Percentiles rank a stretch among this genome's conserved stretches.
Evolutionary conservation across 2,113 vertebrate species (phyloP).

Genomic region (Perognathus longimembris): DNA sequence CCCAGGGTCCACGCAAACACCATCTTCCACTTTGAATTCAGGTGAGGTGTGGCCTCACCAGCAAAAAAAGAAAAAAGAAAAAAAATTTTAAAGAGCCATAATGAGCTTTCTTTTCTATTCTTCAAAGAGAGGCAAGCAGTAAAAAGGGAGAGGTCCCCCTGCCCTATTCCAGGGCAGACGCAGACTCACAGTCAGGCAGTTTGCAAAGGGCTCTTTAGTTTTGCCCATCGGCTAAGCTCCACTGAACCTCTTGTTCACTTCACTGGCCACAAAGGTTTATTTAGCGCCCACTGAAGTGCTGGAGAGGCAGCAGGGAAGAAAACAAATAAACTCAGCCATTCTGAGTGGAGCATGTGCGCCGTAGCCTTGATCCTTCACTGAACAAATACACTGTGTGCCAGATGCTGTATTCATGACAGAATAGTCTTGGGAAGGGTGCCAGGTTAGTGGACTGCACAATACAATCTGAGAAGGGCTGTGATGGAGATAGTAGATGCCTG

Average conservation of each 20-base stretch:
- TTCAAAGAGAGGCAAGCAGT: constrained; percentile 60
- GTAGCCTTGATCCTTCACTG: background rate
- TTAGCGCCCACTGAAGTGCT: background rate
- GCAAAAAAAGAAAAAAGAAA: no score
- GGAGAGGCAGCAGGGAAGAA: background rate
- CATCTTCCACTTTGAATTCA: constrained; percentile 15
- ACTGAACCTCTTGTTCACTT: background rate
- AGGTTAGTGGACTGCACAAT: background rate
- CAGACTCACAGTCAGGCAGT: background rate
- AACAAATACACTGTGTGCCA: background rate
- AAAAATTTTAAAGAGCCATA: constrained; percentile 46
- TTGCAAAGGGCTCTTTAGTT: background rate
- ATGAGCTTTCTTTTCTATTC: background rate
- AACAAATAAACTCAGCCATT: background rate
- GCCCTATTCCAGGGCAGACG: background rate
- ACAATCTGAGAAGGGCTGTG: background rate
- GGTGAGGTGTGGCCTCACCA: background rate
- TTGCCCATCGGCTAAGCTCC: background rate
- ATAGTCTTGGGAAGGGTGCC: background rate
- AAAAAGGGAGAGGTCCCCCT: background rate
- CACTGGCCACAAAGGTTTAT: background rate
- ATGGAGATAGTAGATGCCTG: background rate
- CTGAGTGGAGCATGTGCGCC: background rate
- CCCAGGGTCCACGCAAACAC: background rate
- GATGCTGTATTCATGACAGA: background rate